These are phyloP conservation scores for Seira ritae DNA, from an alignment of 2,888 invertebrate species.

Conservation along the genomic window DNA sequence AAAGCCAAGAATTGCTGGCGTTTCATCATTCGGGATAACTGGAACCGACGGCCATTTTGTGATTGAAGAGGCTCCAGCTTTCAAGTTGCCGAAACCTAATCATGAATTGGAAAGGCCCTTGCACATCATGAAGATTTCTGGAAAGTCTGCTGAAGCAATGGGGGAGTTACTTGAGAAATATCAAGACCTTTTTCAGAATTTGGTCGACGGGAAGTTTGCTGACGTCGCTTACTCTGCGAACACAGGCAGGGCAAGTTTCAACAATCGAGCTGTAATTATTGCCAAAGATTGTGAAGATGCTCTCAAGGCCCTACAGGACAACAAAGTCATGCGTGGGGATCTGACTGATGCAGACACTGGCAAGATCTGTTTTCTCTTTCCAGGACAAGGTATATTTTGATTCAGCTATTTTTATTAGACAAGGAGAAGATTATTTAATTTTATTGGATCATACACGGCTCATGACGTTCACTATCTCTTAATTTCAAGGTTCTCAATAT, in stretches of 20 bases:
- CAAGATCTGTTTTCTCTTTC: constrained; percentile 59
- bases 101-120: neutral
- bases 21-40: constrained; percentile 59
- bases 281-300: constrained; percentile 41
- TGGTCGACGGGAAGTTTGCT: constrained; percentile 24
- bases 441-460: neutral
- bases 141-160: constrained; percentile 1
- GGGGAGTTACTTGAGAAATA: neutral
- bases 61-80: constrained; percentile 15
- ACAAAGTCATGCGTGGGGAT: constrained; percentile 30
- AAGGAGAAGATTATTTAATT: neutral
- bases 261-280: constrained; percentile 51
- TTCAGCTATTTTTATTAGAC: no score
- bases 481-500: constrained; percentile 63
- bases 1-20: constrained; percentile 46
- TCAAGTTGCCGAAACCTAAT: neutral
- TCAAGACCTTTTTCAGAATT: neutral
- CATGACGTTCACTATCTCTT: no score
- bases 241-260: constrained; percentile 49
- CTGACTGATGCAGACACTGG: neutral
- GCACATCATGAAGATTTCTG: constrained; percentile 28
- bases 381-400: constrained; percentile 59
- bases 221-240: constrained; percentile 58
- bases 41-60: constrained; percentile 44
- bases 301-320: constrained; percentile 29